Conservation (phyloP, 2,888 invertebrate genomes). For the Lasioglossum vierecki region DNA sequence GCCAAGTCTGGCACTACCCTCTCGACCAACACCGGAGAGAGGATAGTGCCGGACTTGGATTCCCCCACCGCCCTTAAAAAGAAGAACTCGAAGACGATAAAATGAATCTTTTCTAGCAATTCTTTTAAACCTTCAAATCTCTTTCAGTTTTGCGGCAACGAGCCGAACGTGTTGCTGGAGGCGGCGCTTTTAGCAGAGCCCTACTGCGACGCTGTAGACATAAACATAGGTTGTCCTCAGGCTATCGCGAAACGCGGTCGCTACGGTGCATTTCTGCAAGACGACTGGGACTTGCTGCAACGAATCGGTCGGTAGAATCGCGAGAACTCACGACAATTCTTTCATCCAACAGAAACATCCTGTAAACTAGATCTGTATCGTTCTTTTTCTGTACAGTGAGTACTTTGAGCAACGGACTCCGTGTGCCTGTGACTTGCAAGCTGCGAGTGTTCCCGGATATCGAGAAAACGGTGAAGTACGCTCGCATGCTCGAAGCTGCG, state of each 20-base stretch:
- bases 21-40: too few relatives aligned
- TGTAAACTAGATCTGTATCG: too few relatives aligned
- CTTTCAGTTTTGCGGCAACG: slow-evolving; percentile 97
- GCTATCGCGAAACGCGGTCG: slow-evolving; percentile 97
- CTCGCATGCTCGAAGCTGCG: slow-evolving; percentile 96
- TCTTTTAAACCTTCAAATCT: not conserved
- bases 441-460: slow-evolving; percentile 95
- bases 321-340: not conserved
- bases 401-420: slow-evolving; percentile 88
- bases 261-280: slow-evolving; percentile 98
- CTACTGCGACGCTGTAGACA: slow-evolving; percentile 96
- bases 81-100: too few relatives aligned
- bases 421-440: slow-evolving; percentile 98
- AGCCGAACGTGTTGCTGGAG: slow-evolving; percentile 93
- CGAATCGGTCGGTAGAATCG: slow-evolving; percentile 89
- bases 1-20: too few relatives aligned
- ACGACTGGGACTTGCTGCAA: slow-evolving; percentile 95
- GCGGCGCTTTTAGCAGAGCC: slow-evolving; percentile 95
- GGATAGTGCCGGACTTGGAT: too few relatives aligned
- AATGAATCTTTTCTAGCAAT: not conserved
- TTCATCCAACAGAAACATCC: not conserved
- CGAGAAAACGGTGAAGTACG: slow-evolving; percentile 95
- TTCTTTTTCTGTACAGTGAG: slow-evolving; percentile 85
- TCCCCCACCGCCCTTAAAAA: too few relatives aligned
- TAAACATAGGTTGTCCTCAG: slow-evolving; percentile 99